A percentile compares a stretch with the other conserved stretches of the same genome.
These are phyloP conservation scores for Silvanus unidentatus DNA, from an alignment of 2,888 invertebrate genomes.

Conservation along the genomic window DNA sequence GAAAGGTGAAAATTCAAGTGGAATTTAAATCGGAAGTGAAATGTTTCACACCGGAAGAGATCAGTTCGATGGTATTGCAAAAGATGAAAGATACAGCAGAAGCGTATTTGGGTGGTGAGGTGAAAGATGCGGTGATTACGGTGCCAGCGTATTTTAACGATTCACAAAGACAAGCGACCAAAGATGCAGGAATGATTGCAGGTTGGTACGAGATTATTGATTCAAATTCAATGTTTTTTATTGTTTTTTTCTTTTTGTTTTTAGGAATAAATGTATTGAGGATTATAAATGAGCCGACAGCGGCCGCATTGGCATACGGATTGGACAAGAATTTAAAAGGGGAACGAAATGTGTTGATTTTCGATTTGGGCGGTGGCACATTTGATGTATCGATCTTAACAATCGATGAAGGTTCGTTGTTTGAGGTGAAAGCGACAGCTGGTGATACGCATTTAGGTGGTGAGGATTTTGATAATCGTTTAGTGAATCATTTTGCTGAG, in stretches of 20 bases:
- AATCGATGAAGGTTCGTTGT: constrained; percentile 76
- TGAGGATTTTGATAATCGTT: constrained; percentile 59
- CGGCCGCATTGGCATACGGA: constrained; percentile 29
- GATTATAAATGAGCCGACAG: constrained; percentile 71
- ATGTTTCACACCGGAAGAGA: constrained; percentile 62
- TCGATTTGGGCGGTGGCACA: constrained; percentile 60
- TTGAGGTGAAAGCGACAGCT: constrained; percentile 77
- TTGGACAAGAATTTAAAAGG: constrained; percentile 31
- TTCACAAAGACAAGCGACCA: constrained; percentile 70
- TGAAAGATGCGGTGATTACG: constrained; percentile 50
- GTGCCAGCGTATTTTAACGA: constrained; percentile 51
- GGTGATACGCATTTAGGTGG: constrained; percentile 81
- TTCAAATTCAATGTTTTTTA: background rate
- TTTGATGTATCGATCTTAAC: constrained; percentile 81
- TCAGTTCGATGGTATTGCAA: constrained; percentile 62
- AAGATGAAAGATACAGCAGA: constrained; percentile 38
- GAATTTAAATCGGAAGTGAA: constrained; percentile 62
- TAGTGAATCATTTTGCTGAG: constrained; percentile 53
- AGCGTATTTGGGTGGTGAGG: constrained; percentile 49
- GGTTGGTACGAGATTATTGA: constrained; percentile 19
- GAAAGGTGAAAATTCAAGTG: constrained; percentile 64
- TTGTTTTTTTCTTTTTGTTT: constrained; percentile 10
- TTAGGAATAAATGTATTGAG: constrained; percentile 70
- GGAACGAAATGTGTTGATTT: constrained; percentile 53
- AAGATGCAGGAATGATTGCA: constrained; percentile 66